Evolutionary conservation across 1,140 invertebrate genomes (phyloP), one percentile per base, ranked within the genome.

Genomic region (Tetramorium simillimum): DNA sequence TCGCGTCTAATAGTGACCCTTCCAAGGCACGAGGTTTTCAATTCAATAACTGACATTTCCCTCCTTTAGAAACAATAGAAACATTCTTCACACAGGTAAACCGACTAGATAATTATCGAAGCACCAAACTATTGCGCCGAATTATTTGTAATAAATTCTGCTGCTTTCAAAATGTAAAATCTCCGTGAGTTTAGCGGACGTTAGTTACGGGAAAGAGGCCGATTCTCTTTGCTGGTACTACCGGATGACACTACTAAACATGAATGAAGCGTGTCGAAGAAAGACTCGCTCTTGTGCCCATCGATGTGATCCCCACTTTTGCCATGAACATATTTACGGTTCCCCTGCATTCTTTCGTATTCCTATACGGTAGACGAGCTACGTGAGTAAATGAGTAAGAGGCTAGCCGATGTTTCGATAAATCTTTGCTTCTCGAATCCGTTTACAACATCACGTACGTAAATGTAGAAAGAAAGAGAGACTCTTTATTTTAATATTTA

Each of bases 381-480:
- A 86, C 89, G 90, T 92, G 90, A 92, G 90, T 89, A 89, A 90
- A 90, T 72, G 63, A 76, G 28, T 58, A 40, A 40, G 21, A 78
- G 70, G 37, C 49, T 63, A 63, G 37, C 7, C 51, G 40, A 37
- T 60, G 24, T 58, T 62, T 16, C 33, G 12, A 33, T 51, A 40
- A 69, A 60, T 10, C 21, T 28, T 58, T 51, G 4, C 24, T 63
- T 56, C 18, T 82, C 81, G 24, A 46, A 82, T 40, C 16, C 21
- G 4, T 14, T 81, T 51, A 33, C 4, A 62, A 18, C 14, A 10
- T 69, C n/a, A 4, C 2, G 46, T 18, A 46, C 16, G 1, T 37
- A 53, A 12, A 14, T 24, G 7, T 7, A 43, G 37, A 43, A 12
- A 60, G 0, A 28, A 10, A 33, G 2, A n/a, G 14, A 28, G 21